Evolutionary conservation across 2,113 vertebrate genomes (phyloP).

Genomic region (Chionomys nivalis): DNA sequence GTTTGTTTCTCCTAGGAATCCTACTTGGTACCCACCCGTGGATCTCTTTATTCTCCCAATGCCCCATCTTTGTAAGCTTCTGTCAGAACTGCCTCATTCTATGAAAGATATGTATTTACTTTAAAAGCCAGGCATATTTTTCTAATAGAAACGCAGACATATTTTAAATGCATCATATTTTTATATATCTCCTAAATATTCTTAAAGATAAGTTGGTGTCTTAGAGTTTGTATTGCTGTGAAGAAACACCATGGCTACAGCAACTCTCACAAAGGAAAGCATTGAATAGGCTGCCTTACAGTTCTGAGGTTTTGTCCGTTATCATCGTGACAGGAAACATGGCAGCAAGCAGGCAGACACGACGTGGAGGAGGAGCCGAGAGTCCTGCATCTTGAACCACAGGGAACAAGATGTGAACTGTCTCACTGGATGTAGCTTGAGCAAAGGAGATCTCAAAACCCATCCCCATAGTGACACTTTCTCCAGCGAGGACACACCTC

Average conservation of each 20-base stretch:
- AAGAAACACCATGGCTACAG: not conserved
- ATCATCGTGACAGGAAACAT: not conserved
- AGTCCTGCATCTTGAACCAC: not conserved
- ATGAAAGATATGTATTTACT: not conserved
- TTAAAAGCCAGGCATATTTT: constrained; percentile 49
- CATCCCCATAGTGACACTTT: not conserved
- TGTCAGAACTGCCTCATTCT: not conserved
- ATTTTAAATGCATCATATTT: not conserved
- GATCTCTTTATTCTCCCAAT: not conserved
- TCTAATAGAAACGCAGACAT: not conserved
- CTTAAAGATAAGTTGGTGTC: not conserved
- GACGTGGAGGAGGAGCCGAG: not conserved
- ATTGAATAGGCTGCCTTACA: not conserved
- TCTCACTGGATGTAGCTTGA: not conserved
- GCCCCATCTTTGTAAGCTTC: not conserved
- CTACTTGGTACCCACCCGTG: not conserved
- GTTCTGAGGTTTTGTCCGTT: not conserved
- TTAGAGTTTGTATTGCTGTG: not conserved
- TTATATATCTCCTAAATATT: constrained; percentile 30
- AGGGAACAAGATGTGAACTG: not conserved
- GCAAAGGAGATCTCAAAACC: not conserved
- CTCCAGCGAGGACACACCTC: not conserved
- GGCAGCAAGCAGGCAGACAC: not conserved
- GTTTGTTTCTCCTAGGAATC: not conserved
- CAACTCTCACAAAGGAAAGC: not conserved